Conservation (phyloP, 2,797 vertebrate species). For the Anabas testudineus region DNA sequence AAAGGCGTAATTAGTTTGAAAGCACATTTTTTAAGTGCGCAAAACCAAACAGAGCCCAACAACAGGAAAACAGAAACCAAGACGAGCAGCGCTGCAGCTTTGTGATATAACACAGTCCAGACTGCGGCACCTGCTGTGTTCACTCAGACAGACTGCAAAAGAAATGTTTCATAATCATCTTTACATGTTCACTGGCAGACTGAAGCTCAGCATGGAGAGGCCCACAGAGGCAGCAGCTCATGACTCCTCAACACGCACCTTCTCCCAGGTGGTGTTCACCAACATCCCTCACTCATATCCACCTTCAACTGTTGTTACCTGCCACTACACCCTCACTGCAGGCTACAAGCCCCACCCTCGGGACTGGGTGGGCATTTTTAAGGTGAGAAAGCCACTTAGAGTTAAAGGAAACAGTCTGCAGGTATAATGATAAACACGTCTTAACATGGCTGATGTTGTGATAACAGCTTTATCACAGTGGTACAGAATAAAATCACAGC, state of each 20-base stretch:
- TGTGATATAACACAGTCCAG: background rate
- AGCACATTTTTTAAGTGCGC: slow-evolving; percentile 5
- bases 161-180: slow-evolving; percentile 8
- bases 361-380: slow-evolving; percentile 96
- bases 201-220: slow-evolving; percentile 78
- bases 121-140: slow-evolving; percentile 23
- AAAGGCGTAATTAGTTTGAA: background rate
- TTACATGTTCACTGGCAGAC: slow-evolving; percentile 22
- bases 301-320: slow-evolving; percentile 79
- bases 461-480: no score
- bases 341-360: slow-evolving; percentile 76
- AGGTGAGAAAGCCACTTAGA: slow-evolving; percentile 75
- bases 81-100: background rate
- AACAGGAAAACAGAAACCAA: slow-evolving; percentile 14
- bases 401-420: slow-evolving; percentile 21
- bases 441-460: no score
- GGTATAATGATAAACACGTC: no score
- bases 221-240: slow-evolving; percentile 50
- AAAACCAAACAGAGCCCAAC: background rate
- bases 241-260: slow-evolving; percentile 67
- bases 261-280: slow-evolving; percentile 89
- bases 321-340: slow-evolving; percentile 82
- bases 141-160: slow-evolving; percentile 27
- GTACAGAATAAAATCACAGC: no score
- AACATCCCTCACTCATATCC: slow-evolving; percentile 84